Evolutionary conservation across 2,797 vertebrate species (phyloP), one percentile per base, ranked within the genome.

Genomic region (Lithobates sylvaticus): DNA sequence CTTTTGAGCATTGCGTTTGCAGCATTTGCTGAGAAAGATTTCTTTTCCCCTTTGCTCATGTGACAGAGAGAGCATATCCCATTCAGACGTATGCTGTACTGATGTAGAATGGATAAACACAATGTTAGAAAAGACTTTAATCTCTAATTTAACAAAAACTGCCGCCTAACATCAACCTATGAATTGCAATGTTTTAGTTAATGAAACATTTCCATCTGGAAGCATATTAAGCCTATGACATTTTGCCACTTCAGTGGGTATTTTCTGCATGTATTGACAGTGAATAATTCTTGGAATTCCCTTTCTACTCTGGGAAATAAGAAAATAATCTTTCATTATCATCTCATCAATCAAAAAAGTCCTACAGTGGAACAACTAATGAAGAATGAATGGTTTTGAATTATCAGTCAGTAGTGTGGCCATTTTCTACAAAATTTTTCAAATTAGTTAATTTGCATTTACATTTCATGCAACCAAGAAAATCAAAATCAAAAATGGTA

Each of bases 331-430:
- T 47, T 84, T 77, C 23, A 78, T 78, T 71, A 54, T 70, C 27
- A 61, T 34, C 34, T 71, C 83, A 77, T 78, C 67, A 77, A 78
- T 84, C 75, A 78, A 13, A 27, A 76, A 61, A 54, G 47, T 84
- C 75, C 74, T 78, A 74, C 67, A 78, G 83, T 78, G 75, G 77
- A 44, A 78, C 47, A 78, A 42, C 44, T 70, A 61, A 84, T 81
- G 67, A 42, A 84, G 50, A 71, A 77, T 71, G 78, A 42, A 71
- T 84, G 68, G 75, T 47, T 84, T 58, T 76, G 47, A 71, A 78
- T 84, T 76, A 61, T 36, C 73, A 84, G 73, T 6, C 82, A 84
- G 36, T 65, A 84, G 36, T 47, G n/a, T 27, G 44, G 81, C 73
- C 42, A 83, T 68, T 76, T 54, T 54, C 73, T 84, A 58, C 23